These are phyloP conservation scores for Nowickia ferox DNA, from an alignment of 2,888 invertebrate genomes.

Conservation along the genomic window DNA sequence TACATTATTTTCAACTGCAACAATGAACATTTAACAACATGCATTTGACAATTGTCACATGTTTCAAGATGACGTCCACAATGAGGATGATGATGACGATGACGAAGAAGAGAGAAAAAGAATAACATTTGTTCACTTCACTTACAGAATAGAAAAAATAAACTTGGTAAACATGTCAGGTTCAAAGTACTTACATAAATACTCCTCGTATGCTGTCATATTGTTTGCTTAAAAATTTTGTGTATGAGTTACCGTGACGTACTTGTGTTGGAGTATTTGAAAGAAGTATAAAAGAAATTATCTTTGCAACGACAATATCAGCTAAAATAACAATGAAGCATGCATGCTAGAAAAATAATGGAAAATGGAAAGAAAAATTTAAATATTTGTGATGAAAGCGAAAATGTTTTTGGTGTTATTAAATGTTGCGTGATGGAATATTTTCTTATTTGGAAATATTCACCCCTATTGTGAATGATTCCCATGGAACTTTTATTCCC, in stretches of 20 bases:
- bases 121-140: constrained; percentile 47
- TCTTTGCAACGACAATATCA: constrained; percentile 29
- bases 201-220: not conserved
- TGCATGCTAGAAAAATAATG: constrained; percentile 39
- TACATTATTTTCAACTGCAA: constrained; percentile 15
- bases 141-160: constrained; percentile 5
- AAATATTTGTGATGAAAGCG: not conserved
- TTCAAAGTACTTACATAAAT: constrained; percentile 41
- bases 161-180: constrained; percentile 62
- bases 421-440: constrained; percentile 12
- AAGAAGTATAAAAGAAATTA: constrained; percentile 30
- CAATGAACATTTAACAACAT: constrained; percentile 54
- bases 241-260: not conserved
- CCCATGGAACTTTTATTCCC: too few species aligned
- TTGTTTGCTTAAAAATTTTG: not conserved
- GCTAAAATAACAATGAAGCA: constrained; percentile 42
- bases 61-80: constrained; percentile 27
- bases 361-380: not conserved
- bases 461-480: too few species aligned
- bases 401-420: not conserved
- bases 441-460: not conserved
- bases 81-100: constrained; percentile 1
- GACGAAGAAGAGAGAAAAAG: constrained; percentile 23
- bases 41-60: constrained; percentile 68
- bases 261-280: constrained; percentile 1